phyloP scores from a whole-genome alignment of 2,113 vertebrate genomes.

The Psittacara wagleri region DNA sequence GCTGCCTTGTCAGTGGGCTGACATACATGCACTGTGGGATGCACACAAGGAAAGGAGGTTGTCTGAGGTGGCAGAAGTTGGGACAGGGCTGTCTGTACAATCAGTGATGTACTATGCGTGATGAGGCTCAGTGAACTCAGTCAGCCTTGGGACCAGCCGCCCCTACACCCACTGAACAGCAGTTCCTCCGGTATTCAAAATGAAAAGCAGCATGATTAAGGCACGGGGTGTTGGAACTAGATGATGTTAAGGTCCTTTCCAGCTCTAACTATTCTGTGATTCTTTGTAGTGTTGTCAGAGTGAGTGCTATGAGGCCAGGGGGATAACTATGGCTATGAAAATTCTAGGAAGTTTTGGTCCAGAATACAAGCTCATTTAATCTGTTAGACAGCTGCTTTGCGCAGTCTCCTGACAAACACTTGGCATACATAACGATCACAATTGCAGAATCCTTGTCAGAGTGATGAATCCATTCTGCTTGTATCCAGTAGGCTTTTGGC shows the following conservation, averaged over 20 bases:
- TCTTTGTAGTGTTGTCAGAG: background rate
- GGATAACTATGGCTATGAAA: background rate
- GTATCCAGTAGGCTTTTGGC: background rate
- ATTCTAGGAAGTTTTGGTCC: background rate
- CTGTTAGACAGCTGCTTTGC: background rate
- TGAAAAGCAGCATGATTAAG: background rate
- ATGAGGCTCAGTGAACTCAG: rapidly evolving
- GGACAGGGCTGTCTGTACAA: background rate
- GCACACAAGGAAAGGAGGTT: too few relatives aligned
- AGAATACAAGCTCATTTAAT: background rate
- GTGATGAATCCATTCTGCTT: background rate
- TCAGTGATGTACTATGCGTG: rapidly evolving
- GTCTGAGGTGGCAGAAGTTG: background rate
- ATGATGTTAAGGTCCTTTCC: background rate
- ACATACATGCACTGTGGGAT: background rate
- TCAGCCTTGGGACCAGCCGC: background rate
- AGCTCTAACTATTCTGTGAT: background rate
- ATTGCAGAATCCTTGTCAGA: background rate
- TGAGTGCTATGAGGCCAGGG: rapidly evolving
- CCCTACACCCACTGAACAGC: background rate
- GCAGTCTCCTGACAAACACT: background rate
- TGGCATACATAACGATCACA: background rate
- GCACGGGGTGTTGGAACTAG: background rate
- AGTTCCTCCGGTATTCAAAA: background rate
- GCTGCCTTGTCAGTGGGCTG: background rate